Percentiles rank a stretch among this genome's conserved stretches.
Evolutionary conservation across 37 sponge, comb jelly and placozoan genomes (phyloP).

Genomic region (Hormiphora californensis): DNA sequence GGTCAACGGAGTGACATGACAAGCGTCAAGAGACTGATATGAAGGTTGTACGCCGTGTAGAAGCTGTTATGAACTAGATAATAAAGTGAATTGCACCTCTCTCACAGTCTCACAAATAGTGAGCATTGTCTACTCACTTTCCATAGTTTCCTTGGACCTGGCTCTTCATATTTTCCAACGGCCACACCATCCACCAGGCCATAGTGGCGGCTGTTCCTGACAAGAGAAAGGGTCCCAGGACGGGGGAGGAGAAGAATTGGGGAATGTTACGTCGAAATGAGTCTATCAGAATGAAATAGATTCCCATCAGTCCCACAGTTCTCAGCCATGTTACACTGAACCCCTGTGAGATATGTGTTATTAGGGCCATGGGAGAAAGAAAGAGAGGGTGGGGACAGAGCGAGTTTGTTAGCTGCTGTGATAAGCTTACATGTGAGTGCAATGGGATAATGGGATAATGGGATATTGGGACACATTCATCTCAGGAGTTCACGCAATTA

Average conservation of each 20-base stretch:
- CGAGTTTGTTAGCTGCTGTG: background rate
- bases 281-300: slow-evolving; percentile 90
- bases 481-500: no score
- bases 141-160: slow-evolving; percentile 88
- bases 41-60: no score
- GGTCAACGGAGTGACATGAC: no score
- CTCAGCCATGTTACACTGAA: slow-evolving; percentile 85
- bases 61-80: background rate
- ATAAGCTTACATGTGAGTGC: background rate
- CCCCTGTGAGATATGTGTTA: slow-evolving; percentile 66
- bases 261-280: slow-evolving; percentile 66
- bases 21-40: no score
- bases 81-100: no score
- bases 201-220: slow-evolving; percentile 60
- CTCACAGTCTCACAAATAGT: background rate
- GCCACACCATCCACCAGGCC: slow-evolving; percentile 99
- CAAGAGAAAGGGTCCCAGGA: slow-evolving; percentile 86
- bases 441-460: no score
- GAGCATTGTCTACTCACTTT: slow-evolving; percentile 27
- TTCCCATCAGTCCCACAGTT: slow-evolving; percentile 83
- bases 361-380: background rate
- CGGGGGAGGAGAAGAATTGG: slow-evolving; percentile 62
- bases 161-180: slow-evolving; percentile 97
- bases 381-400: background rate
- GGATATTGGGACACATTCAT: no score